Conservation (phyloP, 1,140 invertebrate genomes). For the Drusus annulatus region DNA sequence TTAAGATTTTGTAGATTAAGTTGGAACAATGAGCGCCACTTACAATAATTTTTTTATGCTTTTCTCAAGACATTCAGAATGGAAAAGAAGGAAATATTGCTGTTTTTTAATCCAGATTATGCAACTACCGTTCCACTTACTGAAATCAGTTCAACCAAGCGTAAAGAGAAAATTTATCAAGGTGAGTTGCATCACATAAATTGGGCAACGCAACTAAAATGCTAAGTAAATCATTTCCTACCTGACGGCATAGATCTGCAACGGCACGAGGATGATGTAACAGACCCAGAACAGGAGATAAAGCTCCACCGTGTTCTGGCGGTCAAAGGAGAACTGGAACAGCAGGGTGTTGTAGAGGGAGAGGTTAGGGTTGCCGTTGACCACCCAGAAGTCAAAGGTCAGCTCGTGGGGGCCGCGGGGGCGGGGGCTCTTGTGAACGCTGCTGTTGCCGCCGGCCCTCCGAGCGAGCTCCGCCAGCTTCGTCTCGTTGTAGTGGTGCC, state of each 20-base stretch:
- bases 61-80: no score
- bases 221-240: conserved; percentile 40
- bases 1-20: no score
- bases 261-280: conserved; percentile 88
- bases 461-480: neutral
- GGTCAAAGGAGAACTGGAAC: conserved; percentile 97
- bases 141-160: conserved; percentile 4
- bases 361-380: conserved; percentile 94
- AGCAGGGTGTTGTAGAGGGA: conserved; percentile 88
- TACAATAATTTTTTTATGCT: no score
- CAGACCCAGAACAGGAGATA: conserved; percentile 92
- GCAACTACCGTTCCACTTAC: neutral
- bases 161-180: neutral
- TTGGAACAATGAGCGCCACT: no score
- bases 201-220: no score
- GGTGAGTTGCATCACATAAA: neutral
- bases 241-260: conserved; percentile 91
- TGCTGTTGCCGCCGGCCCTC: neutral
- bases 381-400: conserved; percentile 95
- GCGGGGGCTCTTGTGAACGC: conserved; percentile 50
- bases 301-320: conserved; percentile 93
- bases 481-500: conserved; percentile 79
- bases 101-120: neutral
- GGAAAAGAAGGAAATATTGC: no score
- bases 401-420: conserved; percentile 70